Base-by-base conservation (phyloP, 2,797 vertebrate genomes). In the Buceros bicornis region DNA sequence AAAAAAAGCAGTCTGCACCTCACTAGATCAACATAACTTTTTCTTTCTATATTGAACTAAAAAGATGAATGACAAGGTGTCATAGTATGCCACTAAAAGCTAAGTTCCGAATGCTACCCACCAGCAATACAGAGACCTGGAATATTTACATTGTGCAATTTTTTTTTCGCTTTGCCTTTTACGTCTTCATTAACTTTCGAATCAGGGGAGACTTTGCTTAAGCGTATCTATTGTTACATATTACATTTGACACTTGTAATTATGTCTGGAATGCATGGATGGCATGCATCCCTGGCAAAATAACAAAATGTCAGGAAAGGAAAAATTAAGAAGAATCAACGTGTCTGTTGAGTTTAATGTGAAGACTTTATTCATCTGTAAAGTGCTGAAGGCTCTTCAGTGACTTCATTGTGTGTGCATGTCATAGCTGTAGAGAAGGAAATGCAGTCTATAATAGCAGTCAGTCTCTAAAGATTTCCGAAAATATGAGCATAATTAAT, bases 301-400 rank as follows among this genome's bases (percentile, higher is more conserved):
- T 60, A 73, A 56, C 24, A 13, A 56, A 57, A 37, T 61, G 42
- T 31, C 83, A 78, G 54, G 40, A 25, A 66, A 91, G 65, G n/a
- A 89, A 40, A 96, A 94, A 93, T 87, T 64, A 93, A 72, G 90
- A 83, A 79, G 67, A 89, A 86, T 87, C 58, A 87, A 62, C 78
- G 33, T 66, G 47, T 67, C 69, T 84, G 24, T 57, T 56, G 37
- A 67, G 50, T 82, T 94, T 77, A 93, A 77, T 48, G 7, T 37
- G 69, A 83, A 78, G 42, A 79, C 40, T 82, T 53, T 57, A 89
- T 87, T 87, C 8, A 64, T 76, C 54, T 87, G 25, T 50, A 79
- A 85, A 33, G 43, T 70, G n/a, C 31, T 69, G 64, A 85, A 83
- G 35, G 22, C 51, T 80, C 21, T 64, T 47, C 42, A 43, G 31